Percentiles rank a stretch among this genome's conserved stretches.
phyloP scores from a whole-genome alignment of 1,140 invertebrate species.

The Drosophila pseudoobscura region DNA sequence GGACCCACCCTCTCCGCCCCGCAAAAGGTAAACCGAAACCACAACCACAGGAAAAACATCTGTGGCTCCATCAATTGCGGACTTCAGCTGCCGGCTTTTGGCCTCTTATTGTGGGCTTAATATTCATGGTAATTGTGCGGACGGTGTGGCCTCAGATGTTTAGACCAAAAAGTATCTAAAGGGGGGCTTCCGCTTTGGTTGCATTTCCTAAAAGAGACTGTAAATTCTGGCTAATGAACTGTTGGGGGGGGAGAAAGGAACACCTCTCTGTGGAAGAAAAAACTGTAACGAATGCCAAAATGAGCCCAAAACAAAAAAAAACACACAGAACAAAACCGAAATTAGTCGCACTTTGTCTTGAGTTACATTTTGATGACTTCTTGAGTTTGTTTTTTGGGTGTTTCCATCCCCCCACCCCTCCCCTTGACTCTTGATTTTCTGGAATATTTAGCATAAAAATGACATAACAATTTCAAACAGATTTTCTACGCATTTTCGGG shows the following conservation, averaged over 20 bases:
- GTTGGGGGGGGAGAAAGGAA: constrained; percentile 33
- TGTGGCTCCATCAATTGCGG: constrained; percentile 60
- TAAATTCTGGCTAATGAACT: constrained; percentile 73
- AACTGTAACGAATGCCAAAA: constrained; percentile 72
- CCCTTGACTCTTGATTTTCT: neutral
- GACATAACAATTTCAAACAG: constrained; percentile 78
- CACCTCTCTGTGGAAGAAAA: constrained; percentile 5
- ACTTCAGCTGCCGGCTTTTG: constrained; percentile 51
- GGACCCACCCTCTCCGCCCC: constrained; percentile 43
- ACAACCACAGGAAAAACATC: constrained; percentile 55
- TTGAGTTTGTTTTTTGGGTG: constrained; percentile 40
- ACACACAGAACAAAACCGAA: constrained; percentile 46
- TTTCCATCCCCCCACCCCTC: no score
- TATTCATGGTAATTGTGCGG: constrained; percentile 74
- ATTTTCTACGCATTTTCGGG: constrained; percentile 62
- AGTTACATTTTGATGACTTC: constrained; percentile 82
- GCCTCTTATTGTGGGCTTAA: constrained; percentile 64
- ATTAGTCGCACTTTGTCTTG: constrained; percentile 74
- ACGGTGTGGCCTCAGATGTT: constrained; percentile 60
- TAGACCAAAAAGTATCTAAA: constrained; percentile 36
- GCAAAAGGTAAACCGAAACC: constrained; percentile 30
- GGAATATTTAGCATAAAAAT: constrained; percentile 75
- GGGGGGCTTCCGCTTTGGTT: constrained; percentile 30
- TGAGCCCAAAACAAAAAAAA: constrained; percentile 45
- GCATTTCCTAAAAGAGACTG: constrained; percentile 59